phyloP scores from a whole-genome alignment of 2,113 vertebrate genomes.

The Chloropsis cyanopogon region DNA sequence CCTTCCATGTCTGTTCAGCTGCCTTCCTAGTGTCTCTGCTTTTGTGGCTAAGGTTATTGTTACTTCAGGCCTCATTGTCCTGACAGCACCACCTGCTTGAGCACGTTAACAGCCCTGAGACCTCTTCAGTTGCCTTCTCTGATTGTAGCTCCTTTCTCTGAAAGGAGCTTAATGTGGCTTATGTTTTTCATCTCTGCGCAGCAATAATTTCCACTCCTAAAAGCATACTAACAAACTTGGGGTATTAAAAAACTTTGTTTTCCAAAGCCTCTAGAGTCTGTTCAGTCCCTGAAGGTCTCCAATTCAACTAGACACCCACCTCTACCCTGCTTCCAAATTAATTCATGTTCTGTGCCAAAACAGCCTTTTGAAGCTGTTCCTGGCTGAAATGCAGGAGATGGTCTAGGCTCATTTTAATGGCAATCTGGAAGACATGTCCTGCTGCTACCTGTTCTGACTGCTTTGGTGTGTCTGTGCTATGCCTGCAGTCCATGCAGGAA shows the following conservation, averaged over 20 bases:
- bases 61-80: not conserved
- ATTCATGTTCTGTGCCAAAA: not conserved
- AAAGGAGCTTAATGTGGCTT: not conserved
- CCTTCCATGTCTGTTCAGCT: not conserved
- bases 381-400: not conserved
- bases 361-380: not conserved
- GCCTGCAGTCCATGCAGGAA: not conserved
- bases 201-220: not conserved
- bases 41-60: not conserved
- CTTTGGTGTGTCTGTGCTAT: slow-evolving; percentile 6
- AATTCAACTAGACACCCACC: not conserved
- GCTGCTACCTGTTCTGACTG: not conserved
- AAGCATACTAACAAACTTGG: not conserved
- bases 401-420: not conserved
- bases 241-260: not conserved
- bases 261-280: not conserved
- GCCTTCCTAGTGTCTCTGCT: not conserved
- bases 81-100: not conserved
- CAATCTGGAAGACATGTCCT: not conserved
- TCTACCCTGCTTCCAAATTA: not conserved
- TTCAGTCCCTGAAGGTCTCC: not conserved
- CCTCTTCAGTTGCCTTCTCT: not conserved
- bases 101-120: not conserved
- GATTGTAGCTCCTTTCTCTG: not conserved
- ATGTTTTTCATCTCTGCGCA: not conserved